Evolutionary conservation across 2,113 vertebrate genomes (phyloP), one percentile per base, ranked within the genome.

Genomic region (Cyphomyrus discorhynchus): DNA sequence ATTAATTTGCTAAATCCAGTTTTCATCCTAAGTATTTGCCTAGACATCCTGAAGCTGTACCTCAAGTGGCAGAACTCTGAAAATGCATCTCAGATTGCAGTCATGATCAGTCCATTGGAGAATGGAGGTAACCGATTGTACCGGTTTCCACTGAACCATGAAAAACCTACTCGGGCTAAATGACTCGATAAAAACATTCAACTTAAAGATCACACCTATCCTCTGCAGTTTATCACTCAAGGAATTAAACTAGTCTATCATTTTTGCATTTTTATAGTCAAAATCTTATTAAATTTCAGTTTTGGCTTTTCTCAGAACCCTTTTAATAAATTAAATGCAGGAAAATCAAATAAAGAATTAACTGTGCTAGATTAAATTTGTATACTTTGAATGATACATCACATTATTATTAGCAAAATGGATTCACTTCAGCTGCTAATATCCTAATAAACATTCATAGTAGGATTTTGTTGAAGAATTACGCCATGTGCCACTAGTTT

Each of bases 381-480:
- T 80, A 80, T 80, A 42, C 74, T 80, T 42, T 80, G 15, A 19
- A 80, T 39, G 74, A 80, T 31, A 13, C 62, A 70, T 31, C 9
- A 6, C n/a, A 66, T 66, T 66, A 31, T 70, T 70, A 70, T 70
- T 70, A 31, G n/a, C 62, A 70, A 31, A 70, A 31, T 70, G 62
- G 62, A 31, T 70, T 70, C n/a, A 4, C 10, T 10, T 70, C 62
- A 70, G n/a, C n/a, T 27, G 27, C 62, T 74, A 66, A 31, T 58
- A 74, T 88, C n/a, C 42, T n/a, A 31, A 74, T 70, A 74, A 35
- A 88, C 10, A 88, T 77, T 62, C 21, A 21, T 7, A 27, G 21
- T 90, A 83, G 90, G 91, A 90, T 92, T 80, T 91, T 90, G 88
- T 74, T 50, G 66, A 53, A 88, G 66, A 31, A 84, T 53, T 90